Percentiles rank a stretch among this genome's conserved stretches.
Conservation (phyloP, 2,113 vertebrate species). For the Serinus canaria region DNA sequence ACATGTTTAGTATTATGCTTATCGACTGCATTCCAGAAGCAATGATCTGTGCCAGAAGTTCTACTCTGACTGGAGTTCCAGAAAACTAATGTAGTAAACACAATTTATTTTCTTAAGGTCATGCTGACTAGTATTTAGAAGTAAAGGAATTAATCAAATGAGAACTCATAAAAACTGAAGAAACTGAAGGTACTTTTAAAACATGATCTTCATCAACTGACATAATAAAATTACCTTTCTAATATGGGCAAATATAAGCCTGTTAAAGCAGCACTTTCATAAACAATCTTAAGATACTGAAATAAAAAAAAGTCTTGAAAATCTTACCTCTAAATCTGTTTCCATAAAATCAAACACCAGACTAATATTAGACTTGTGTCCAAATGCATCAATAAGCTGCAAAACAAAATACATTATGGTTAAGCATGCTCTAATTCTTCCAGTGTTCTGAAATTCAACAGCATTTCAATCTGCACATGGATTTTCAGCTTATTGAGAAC, state of each 20-base stretch:
- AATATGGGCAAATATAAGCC: background rate
- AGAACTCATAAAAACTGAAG: background rate
- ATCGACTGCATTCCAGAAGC: background rate
- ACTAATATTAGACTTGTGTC: slow-evolving; percentile 98
- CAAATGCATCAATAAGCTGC: slow-evolving; percentile 96
- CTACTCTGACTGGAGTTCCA: background rate
- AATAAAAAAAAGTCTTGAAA: background rate
- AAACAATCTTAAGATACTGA: background rate
- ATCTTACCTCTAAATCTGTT: slow-evolving; percentile 93
- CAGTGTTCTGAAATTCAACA: background rate
- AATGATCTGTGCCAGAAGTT: background rate
- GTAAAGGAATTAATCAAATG: background rate
- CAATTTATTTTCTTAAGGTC: background rate
- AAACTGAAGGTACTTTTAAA: background rate
- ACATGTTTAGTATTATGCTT: background rate
- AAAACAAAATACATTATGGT: slow-evolving; percentile 19
- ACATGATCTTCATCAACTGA: background rate
- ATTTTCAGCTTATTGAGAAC: background rate
- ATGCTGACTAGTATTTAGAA: background rate
- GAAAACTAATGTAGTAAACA: background rate
- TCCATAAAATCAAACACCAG: slow-evolving; percentile 99
- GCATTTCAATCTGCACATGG: background rate
- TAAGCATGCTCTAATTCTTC: background rate
- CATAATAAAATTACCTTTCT: background rate
- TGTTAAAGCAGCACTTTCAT: background rate